Conservation (phyloP, 2,797 vertebrate genomes). For the Gymnothorax reevesii region DNA sequence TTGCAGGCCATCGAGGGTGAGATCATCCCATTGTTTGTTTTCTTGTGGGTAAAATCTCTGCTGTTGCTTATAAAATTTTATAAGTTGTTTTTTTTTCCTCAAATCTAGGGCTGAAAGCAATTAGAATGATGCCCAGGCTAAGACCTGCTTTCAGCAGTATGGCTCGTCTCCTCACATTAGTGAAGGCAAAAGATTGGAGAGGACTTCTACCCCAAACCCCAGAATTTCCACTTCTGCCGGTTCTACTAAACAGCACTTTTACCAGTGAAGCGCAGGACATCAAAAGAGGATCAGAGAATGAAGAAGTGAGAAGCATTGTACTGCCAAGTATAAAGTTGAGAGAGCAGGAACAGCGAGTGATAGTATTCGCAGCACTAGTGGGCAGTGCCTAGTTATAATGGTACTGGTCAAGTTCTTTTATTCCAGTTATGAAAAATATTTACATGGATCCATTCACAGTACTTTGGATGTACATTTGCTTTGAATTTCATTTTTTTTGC, state of each 20-base stretch:
- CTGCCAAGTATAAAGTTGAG: neutral
- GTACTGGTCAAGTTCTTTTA: neutral
- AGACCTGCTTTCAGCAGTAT: no score
- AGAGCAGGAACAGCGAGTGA: neutral
- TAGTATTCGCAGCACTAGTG: neutral
- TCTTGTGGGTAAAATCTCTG: no score
- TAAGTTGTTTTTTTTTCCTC: no score
- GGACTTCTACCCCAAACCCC: no score
- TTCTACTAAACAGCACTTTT: neutral
- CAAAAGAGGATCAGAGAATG: neutral
- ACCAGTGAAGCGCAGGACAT: neutral
- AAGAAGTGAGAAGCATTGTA: neutral
- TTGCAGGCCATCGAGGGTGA: no score
- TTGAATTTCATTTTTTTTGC: neutral
- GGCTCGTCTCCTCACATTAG: no score
- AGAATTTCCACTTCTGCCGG: neutral
- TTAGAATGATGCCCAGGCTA: no score
- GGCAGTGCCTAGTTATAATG: neutral
- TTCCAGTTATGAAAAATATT: neutral
- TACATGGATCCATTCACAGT: neutral
- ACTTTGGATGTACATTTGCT: neutral
- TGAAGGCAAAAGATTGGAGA: no score
- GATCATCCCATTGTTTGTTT: no score
- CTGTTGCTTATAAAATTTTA: no score
- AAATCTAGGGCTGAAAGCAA: no score